Base-by-base conservation (phyloP, 2,888 invertebrate species). In the Pammene aurita region DNA sequence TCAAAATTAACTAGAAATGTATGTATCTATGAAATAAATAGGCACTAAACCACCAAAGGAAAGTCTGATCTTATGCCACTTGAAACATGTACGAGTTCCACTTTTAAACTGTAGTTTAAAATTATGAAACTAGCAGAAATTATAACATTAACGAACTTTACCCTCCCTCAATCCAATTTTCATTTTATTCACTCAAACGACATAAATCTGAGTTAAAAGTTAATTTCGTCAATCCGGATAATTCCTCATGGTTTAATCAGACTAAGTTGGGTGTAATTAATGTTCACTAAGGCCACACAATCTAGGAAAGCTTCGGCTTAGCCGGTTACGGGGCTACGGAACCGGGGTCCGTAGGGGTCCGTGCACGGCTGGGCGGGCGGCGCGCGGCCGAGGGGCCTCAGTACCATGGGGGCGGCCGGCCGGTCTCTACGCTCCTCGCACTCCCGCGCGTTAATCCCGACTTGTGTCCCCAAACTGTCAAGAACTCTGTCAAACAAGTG, bases 201-300 rank as follows among this genome's bases (percentile, higher is more conserved):
- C 86, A 90, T 91, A 90, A 92, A 90, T 92, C 87, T 88, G 84
- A 90, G 90, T 91, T 91, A 90, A 92, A 92, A 92, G 92, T 92
- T 92, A 92, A 91, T 92, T 92, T 92, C 89, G 90, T 90, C 91
- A 91, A 91, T 92, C 90, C 88, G 87, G 86, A 89, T 92, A 92
- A 92, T 92, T 90, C 91, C 92, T 91, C 89, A 89, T 89, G 91
- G 89, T 91, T 92, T 92, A 92, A 91, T 91, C 90, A 90, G 90
- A 87, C 88, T 90, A 90, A 92, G 91, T 92, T 92, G 85, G 88
- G 86, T 89, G 90, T 91, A 92, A 92, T 92, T 91, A 91, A 92
- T 92, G 91, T 90, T 92, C 90, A 86, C 85, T 92, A 90, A 90
- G 91, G 90, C 89, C 89, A 88, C 89, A 90, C 89, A 88, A 90